Base-by-base conservation (phyloP, 37 sponge, comb jelly and placozoan genomes). In the Cladorhizidae sp. region DNA sequence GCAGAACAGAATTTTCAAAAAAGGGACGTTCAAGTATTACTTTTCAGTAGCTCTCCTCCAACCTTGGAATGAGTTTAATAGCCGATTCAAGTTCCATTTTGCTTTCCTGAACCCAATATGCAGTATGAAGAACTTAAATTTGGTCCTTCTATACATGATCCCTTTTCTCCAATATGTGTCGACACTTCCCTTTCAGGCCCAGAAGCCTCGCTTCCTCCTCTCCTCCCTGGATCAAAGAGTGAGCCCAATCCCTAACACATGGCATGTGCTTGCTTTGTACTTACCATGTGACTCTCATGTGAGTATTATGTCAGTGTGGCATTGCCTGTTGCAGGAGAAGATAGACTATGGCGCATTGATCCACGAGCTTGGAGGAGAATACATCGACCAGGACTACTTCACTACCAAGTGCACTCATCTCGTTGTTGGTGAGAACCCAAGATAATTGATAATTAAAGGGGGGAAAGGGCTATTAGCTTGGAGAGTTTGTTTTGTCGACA, bases 361-460 rank as follows among this genome's bases (percentile, higher is more conserved):
- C 25, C 72, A 85, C 57, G 87, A 89, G 58, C 81, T 93, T 18
- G 87, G 87, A 42, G 93, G 93, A 43, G 86, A 83, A 37, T 80
- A 73, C 41, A 69, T 83, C 6, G 87, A 85, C 36, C 65, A 73
- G 3, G 78, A 86, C 42, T 82, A 86, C 63, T 93, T 86, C 75
- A 79, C 80, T 50, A 73, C 79, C 35, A 68, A 41, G 23, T 93
- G 93, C 64, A 93, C 93, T 41, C 93, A 93, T 50, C 75, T 93
- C 37, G 67, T 93, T 25, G 87, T 93, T 0, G 91, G 91, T 72
- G 51, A 79, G 86, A 0, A 0, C 1, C 18, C 15, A 5, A 15
- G 31, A 31, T 14, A 61, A 17, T 40, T 38, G 32, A 43, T 5
- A 15, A 35, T 39, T 28, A n/a, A n/a, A n/a, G n/a, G n/a, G n/a